Conservation (phyloP, 2,797 vertebrate genomes). For the Tadarida brasiliensis region DNA sequence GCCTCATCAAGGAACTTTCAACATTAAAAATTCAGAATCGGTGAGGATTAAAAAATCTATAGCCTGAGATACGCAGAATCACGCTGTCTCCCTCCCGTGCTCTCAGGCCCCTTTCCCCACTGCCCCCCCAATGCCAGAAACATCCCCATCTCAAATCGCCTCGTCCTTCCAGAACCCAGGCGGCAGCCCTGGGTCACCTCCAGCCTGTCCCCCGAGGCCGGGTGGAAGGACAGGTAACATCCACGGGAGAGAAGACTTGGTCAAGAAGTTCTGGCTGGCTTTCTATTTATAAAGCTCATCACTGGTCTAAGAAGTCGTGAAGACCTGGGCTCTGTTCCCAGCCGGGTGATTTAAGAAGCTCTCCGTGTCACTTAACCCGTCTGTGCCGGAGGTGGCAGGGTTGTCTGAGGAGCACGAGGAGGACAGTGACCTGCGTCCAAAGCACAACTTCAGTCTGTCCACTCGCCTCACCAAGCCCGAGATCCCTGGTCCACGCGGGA, state of each 20-base stretch:
- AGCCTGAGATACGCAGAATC: constrained; percentile 20
- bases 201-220: neutral
- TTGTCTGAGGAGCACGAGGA: neutral
- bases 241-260: neutral
- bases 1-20: constrained; percentile 73
- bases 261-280: neutral
- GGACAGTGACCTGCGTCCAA: rapidly evolving
- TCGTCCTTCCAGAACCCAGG: constrained; percentile 5
- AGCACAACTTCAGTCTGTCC: neutral
- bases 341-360: neutral
- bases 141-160: neutral
- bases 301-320: neutral
- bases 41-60: constrained; percentile 65
- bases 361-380: neutral
- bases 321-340: neutral
- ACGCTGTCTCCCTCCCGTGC: neutral
- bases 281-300: neutral
- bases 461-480: neutral
- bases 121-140: constrained; percentile 16
- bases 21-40: constrained; percentile 82
- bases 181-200: neutral
- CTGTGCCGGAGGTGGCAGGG: neutral
- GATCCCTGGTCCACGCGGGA: neutral
- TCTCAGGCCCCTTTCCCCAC: neutral
- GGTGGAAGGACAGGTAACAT: neutral